Base-by-base conservation (phyloP, 2,888 invertebrate genomes). In the Coenonympha arcania region DNA sequence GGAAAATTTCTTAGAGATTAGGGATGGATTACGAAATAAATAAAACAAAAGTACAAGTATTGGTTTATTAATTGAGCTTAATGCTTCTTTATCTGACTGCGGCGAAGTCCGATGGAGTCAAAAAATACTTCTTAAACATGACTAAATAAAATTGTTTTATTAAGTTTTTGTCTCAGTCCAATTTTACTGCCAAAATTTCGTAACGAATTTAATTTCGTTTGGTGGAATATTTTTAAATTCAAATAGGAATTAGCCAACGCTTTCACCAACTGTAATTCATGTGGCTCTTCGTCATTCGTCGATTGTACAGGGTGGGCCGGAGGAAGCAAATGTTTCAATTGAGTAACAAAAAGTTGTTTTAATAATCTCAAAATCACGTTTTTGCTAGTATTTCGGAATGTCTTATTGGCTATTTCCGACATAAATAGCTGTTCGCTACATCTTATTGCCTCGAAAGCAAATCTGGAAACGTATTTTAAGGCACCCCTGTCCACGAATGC, bases 371-470 rank as follows among this genome's bases (percentile, higher is more conserved):
- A 24, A 6, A 24, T 24, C 24, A 24, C 24, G 24, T 33, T 13
- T 15, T 33, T 33, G 33, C 33, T 33, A 33, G 11, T 15, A 15
- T 33, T 4, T 33, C 33, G 33, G 13, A 33, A 33, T 34, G n/a
- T 24, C 24, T 24, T 24, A 6, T 24, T 24, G 8, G 5, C 24
- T 8, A 11, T 31, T 43, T 19, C 28, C 18, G 33, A 31, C 19
- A 19, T 33, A 43, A 31, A 43, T 31, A 43, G 20, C 20, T 30
- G n/a, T 43, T 43, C 43, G 8, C 22, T 43, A 20, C 19, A 20
- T 18, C 30, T 43, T 31, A 43, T 16, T n/a, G 31, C 20, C 19
- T 43, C 31, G 22, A 43, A 45, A 26, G 28, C 31, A 31, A 43
- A 31, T 33, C 18, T 43, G 11, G 43, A 43, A 18, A 33, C 42